A percentile compares a stretch with the other conserved stretches of the same genome.
Conservation (phyloP, 1,140 invertebrate species). For the Caenorhabditis briggsae region DNA sequence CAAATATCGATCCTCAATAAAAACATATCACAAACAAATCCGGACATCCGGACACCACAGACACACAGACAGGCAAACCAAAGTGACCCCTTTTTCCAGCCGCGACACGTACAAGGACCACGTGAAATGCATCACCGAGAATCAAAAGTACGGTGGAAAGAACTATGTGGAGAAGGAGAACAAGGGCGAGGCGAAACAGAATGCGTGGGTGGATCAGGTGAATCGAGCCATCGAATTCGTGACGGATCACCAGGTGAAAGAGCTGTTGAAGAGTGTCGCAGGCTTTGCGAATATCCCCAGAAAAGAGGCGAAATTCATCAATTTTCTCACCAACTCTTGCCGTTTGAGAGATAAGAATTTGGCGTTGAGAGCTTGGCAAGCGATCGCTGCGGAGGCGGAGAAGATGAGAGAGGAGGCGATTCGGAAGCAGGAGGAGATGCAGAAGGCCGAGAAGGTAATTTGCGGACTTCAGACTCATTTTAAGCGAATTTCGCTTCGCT, state of each 20-base stretch:
- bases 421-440: constrained; percentile 50
- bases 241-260: constrained; percentile 81
- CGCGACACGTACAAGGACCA: constrained; percentile 86
- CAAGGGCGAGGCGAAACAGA: constrained; percentile 88
- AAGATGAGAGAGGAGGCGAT: constrained; percentile 56
- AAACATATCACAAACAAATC: too few species aligned
- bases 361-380: constrained; percentile 68
- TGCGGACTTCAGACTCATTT: too few species aligned
- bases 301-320: constrained; percentile 89
- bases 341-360: constrained; percentile 71
- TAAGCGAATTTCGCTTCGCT: neutral
- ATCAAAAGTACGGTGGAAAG: constrained; percentile 89
- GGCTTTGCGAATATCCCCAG: constrained; percentile 90
- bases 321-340: constrained; percentile 79
- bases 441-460: neutral
- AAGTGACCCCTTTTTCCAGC: constrained; percentile 79
- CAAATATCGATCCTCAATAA: too few species aligned
- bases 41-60: neutral
- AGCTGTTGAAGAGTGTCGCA: constrained; percentile 84
- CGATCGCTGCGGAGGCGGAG: constrained; percentile 70
- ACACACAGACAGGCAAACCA: neutral
- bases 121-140: constrained; percentile 91
- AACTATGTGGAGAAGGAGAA: constrained; percentile 84
- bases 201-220: constrained; percentile 88
- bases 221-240: constrained; percentile 84